These are phyloP conservation scores for Syrista parreyssii DNA, from an alignment of 2,888 invertebrate genomes.

Conservation along the genomic window DNA sequence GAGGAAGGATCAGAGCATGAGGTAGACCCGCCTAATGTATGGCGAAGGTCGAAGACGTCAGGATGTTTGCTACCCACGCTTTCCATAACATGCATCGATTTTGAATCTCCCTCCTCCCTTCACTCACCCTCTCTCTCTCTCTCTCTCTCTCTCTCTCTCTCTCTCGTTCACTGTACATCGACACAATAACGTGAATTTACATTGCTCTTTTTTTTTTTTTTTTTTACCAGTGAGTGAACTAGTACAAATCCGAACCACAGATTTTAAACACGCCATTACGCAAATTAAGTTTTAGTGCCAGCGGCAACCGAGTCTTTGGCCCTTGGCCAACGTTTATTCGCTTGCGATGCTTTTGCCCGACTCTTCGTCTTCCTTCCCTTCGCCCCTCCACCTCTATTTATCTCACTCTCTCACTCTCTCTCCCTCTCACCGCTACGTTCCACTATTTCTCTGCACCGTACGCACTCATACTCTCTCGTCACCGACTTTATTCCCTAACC, in stretches of 20 bases:
- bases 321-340: conserved; percentile 43
- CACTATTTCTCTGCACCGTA: conserved; percentile 15
- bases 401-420: conserved; percentile 7
- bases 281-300: conserved; percentile 60
- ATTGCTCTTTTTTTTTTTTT: background rate
- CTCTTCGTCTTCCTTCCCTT: conserved; percentile 6
- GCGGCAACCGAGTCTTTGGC: conserved; percentile 42
- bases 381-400: conserved; percentile 15
- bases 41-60: background rate
- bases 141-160: background rate
- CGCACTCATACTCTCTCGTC: background rate
- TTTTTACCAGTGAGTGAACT: background rate
- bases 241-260: conserved; percentile 29
- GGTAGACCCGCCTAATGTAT: background rate
- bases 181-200: background rate
- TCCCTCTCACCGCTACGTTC: conserved; percentile 23
- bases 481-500: conserved; percentile 27
- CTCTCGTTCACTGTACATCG: background rate
- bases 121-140: background rate
- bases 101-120: background rate
- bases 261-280: conserved; percentile 59
- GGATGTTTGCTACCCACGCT: background rate
- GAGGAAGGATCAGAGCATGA: background rate
- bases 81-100: background rate
- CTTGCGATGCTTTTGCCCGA: conserved; percentile 37